Percentiles rank a stretch among this genome's conserved stretches.
Conservation (phyloP, 1,140 invertebrate genomes). For the Sinella curviseta region DNA sequence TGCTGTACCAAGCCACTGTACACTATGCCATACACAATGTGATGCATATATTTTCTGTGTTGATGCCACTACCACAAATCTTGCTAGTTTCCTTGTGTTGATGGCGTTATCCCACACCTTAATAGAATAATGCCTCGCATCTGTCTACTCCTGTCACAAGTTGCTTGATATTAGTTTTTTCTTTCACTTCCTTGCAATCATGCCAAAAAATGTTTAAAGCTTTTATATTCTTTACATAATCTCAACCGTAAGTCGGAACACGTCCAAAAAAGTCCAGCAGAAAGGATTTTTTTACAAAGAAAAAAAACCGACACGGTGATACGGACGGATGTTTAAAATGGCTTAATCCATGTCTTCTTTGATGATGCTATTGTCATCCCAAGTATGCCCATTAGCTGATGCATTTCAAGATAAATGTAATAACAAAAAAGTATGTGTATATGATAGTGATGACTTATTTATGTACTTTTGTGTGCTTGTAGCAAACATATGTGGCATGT, state of each 20-base stretch:
- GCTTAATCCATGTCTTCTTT: background rate
- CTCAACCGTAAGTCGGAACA: background rate
- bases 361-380: too few relatives aligned
- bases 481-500: too few relatives aligned
- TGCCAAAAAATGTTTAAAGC: background rate
- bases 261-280: slow-evolving; percentile 1
- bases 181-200: background rate
- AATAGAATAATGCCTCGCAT: background rate
- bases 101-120: background rate
- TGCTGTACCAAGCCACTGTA: too few relatives aligned
- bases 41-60: too few relatives aligned
- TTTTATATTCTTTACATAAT: background rate
- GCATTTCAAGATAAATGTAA: background rate
- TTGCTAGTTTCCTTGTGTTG: background rate
- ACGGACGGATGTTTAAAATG: too few relatives aligned
- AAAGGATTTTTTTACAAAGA: background rate
- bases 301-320: background rate
- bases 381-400: background rate
- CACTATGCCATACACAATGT: too few relatives aligned
- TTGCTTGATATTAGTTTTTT: background rate
- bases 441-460: too few relatives aligned
- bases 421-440: too few relatives aligned
- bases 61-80: too few relatives aligned
- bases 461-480: too few relatives aligned
- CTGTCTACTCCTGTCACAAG: background rate